Base-by-base conservation (phyloP, 2,113 vertebrate species). In the Corvus cornix region DNA sequence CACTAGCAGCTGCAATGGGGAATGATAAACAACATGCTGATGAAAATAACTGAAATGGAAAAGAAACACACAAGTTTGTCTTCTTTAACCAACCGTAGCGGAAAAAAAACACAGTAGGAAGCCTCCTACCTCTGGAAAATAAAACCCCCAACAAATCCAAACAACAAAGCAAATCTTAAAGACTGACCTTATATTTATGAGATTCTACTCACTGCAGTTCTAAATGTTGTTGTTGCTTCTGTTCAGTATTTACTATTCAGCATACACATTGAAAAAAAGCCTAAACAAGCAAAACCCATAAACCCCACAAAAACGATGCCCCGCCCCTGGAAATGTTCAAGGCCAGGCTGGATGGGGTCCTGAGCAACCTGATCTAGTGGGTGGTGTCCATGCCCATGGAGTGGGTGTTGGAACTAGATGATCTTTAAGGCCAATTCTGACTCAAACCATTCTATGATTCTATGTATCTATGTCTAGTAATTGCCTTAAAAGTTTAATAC, bases 11-110 rank as follows among this genome's bases (percentile, higher is more conserved):
- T 82, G 53, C 62, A 89, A 41, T 46, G 15, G 28, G 33, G 23
- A 93, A 77, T 39, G 60, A 52, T 73, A 81, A 89, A 56, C 35
- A 82, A 75, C 21, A 49, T 15, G 28, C 39, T 82, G 64, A 72
- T 64, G 62, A 83, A 92, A 78, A 96, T 46, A 89, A 86, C 39
- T 56, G 55, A 78, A 89, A 87, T 27, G 43, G 44, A 95, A 86
- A 84, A n/a, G 41, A 87, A 91, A 64, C 26, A 86, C 17, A 66
- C 7, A 33, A 33, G 76, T 56, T 79, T 83, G 30, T 27, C 26
- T n/a, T 78, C 22, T 73, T 92, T 53, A 74, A 84, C 20, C 20
- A 69, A 16, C 7, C 4, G 2, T 11, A 64, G 37, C 0, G 3
- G 72, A n/a, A 80, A 37, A 80, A 80, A 80, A 85, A 60, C 22